Evolutionary conservation across 2,888 invertebrate genomes (phyloP).

Genomic region (Dicyrtomina minuta): DNA sequence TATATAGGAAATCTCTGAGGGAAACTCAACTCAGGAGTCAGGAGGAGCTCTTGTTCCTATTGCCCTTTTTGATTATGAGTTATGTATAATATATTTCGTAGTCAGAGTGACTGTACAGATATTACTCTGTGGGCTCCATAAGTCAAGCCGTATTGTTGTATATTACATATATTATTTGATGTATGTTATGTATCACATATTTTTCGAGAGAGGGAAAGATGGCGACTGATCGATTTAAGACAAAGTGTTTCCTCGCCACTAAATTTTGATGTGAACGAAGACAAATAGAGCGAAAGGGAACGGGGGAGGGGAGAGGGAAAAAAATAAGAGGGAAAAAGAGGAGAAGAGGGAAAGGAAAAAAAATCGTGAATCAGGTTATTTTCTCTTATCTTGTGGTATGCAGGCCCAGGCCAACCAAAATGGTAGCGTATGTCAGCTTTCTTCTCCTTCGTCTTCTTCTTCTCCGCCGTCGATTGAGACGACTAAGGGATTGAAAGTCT

Average conservation of each 20-base stretch:
- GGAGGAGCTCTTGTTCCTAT: too few species aligned
- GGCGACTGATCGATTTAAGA: conserved; percentile 27
- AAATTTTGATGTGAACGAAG: conserved; percentile 9
- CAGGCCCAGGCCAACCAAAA: conserved; percentile 41
- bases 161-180: too few species aligned
- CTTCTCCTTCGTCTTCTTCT: conserved; percentile 13
- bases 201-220: conserved; percentile 4
- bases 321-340: neutral
- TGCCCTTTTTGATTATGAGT: too few species aligned
- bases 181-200: neutral
- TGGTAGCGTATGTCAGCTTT: conserved; percentile 28
- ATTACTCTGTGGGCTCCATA: too few species aligned
- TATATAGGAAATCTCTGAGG: too few species aligned
- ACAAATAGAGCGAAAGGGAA: neutral
- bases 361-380: conserved; percentile 23
- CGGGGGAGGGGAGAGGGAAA: too few species aligned
- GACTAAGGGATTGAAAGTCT: conserved; percentile 16
- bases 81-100: too few species aligned
- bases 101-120: too few species aligned
- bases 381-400: conserved; percentile 43
- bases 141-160: too few species aligned
- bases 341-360: conserved; percentile 7
- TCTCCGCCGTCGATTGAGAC: conserved; percentile 23
- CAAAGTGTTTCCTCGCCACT: conserved; percentile 23
- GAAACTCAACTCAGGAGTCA: too few species aligned